Evolutionary conservation across 2,113 vertebrate species (phyloP), one percentile per base, ranked within the genome.

Genomic region (Vimba vimba): DNA sequence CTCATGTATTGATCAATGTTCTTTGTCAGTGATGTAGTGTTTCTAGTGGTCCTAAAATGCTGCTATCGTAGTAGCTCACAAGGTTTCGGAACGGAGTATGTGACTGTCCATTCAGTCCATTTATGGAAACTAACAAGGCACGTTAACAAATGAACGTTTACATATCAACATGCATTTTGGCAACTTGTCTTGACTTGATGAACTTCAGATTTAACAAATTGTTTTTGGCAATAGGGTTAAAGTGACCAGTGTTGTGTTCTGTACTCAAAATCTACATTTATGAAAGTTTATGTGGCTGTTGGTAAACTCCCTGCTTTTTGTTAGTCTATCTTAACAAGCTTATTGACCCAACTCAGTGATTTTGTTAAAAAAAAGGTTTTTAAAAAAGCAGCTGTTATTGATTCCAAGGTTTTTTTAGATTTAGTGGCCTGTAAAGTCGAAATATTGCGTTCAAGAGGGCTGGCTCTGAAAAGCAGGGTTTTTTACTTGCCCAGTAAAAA

Each of bases 381-480:
- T 23, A 15, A 21, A 71, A 39, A 39, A 52, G 62, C 39, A 83
- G 73, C 55, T 50, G 66, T 27, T 87, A 69, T 68, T 59, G 52
- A 76, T 73, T 77, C 57, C 47, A 23, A 62, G n/a, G 30, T 60
- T 77, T 21, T 21, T 15, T 73, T 7, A 6, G 52, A 80, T 27
- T 76, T 79, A 30, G 21, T 36, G 36, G 52, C 27, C 52, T 10
- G 6, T 30, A 39, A 79, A 87, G n/a, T 50, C n/a, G 4, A 77
- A 60, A 27, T 66, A 43, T 43, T 79, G 6, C 12, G 0, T 60
- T 79, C 21, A 60, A 9, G 64, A 76, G 57, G 59, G 5, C 50
- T 68, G 73, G 39, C 27, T 71, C 10, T 45, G 47, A 76, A 88
- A 79, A 79, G 64, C 43, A 75, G 52, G 57, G 21, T 3, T 68